Conservation (phyloP, 2,888 invertebrate species). For the Cactoblastis cactorum region DNA sequence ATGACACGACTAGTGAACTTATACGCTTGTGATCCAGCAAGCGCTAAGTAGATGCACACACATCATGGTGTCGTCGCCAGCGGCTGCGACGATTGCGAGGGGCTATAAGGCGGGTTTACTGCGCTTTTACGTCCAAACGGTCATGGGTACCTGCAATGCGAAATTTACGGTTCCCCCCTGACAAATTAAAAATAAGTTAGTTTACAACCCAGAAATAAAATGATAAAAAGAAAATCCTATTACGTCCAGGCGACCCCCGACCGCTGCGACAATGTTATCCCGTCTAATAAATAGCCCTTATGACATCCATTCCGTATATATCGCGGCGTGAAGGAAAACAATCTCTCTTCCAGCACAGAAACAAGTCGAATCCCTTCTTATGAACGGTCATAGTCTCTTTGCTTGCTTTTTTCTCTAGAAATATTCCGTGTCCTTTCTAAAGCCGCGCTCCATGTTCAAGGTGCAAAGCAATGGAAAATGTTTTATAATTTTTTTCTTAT, state of each 20-base stretch:
- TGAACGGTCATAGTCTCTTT: conserved; percentile 51
- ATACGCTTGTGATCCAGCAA: conserved; percentile 37
- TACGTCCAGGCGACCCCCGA: conserved; percentile 50
- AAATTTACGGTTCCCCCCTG: conserved; percentile 63
- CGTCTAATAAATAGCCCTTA: conserved; percentile 69
- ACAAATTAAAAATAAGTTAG: conserved; percentile 76
- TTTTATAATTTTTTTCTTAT: conserved; percentile 34
- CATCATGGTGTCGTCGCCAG: conserved; percentile 28
- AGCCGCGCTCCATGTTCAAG: conserved; percentile 30
- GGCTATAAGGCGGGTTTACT: conserved; percentile 55
- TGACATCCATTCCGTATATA: conserved; percentile 59
- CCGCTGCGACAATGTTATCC: conserved; percentile 68
- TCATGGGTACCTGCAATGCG: conserved; percentile 49
- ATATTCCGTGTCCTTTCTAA: conserved; percentile 46
- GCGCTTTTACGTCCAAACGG: conserved; percentile 51
- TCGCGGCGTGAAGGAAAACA: conserved; percentile 59
- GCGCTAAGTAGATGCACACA: conserved; percentile 27
- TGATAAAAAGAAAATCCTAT: conserved; percentile 68
- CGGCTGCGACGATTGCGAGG: conserved; percentile 25
- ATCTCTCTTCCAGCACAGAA: conserved; percentile 59
- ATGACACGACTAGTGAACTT: not conserved
- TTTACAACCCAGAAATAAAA: conserved; percentile 68
- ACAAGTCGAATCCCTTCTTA: conserved; percentile 66
- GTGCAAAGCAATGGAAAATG: conserved; percentile 39
- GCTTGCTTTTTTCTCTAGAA: conserved; percentile 46